Percentiles rank a stretch among this genome's conserved stretches.
These are phyloP conservation scores for Typhlichthys eigenmanni DNA, from an alignment of 2,797 vertebrate species.

Conservation along the genomic window DNA sequence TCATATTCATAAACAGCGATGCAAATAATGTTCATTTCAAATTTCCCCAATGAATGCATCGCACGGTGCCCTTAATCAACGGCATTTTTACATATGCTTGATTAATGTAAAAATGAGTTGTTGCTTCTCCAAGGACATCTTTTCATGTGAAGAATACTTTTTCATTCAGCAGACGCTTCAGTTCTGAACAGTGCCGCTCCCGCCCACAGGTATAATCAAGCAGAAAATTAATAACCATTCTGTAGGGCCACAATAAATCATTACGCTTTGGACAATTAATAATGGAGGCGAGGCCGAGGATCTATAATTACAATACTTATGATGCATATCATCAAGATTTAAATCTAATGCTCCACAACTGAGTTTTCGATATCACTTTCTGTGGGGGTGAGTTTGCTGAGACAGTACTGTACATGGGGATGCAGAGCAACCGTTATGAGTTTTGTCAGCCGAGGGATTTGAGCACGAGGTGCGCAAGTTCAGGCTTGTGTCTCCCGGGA, in stretches of 20 bases:
- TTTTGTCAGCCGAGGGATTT: background rate
- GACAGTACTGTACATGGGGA: slow-evolving; percentile 16
- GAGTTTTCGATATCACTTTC: slow-evolving; percentile 57
- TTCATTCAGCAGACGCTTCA: slow-evolving; percentile 79
- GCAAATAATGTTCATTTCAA: slow-evolving; percentile 82
- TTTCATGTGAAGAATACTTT: slow-evolving; percentile 83
- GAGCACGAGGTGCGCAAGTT: background rate
- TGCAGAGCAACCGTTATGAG: background rate
- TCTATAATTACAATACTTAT: slow-evolving; percentile 89
- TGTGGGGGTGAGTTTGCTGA: slow-evolving; percentile 49
- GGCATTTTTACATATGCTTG: slow-evolving; percentile 88
- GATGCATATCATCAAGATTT: slow-evolving; percentile 83
- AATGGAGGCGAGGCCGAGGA: slow-evolving; percentile 85
- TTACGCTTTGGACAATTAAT: slow-evolving; percentile 96
- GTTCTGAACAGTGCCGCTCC: slow-evolving; percentile 84
- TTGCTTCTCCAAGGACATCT: slow-evolving; percentile 88
- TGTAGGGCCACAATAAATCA: slow-evolving; percentile 93
- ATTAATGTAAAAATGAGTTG: slow-evolving; percentile 93
- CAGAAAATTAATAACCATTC: slow-evolving; percentile 97
- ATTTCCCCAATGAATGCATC: slow-evolving; percentile 81
- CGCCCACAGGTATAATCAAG: slow-evolving; percentile 94
- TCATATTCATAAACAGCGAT: slow-evolving; percentile 86
- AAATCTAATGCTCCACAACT: slow-evolving; percentile 74
- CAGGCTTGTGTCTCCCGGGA: background rate
- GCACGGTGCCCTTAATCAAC: slow-evolving; percentile 83